Conservation (phyloP, 2,113 vertebrate genomes). For the Hassar affinis region DNA sequence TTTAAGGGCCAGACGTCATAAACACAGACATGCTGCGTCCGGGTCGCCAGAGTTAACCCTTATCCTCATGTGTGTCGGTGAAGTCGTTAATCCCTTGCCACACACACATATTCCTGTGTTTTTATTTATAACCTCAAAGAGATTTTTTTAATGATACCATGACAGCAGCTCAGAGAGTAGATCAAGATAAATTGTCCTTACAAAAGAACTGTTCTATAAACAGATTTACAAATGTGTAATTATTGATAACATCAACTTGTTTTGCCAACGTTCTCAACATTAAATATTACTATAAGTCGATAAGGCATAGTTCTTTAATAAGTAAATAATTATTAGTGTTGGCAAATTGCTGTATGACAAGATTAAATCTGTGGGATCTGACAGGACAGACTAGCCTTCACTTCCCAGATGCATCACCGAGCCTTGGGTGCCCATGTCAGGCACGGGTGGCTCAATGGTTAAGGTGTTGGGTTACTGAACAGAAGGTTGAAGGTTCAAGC, state of each 20-base stretch:
- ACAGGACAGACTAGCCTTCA: too few species aligned
- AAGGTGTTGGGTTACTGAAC: too few species aligned
- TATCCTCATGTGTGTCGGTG: slow-evolving; percentile 30
- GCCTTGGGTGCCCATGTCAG: too few species aligned
- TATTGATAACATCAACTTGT: not conserved
- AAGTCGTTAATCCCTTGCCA: slow-evolving; percentile 32
- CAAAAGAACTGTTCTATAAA: not conserved
- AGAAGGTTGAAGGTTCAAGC: too few species aligned
- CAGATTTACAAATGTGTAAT: not conserved
- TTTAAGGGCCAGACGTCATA: slow-evolving; percentile 45
- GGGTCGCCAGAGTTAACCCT: slow-evolving; percentile 39
- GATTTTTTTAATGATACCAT: not conserved
- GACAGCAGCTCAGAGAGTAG: not conserved
- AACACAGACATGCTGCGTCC: slow-evolving; percentile 38
- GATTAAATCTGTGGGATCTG: too few species aligned
- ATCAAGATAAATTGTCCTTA: not conserved
- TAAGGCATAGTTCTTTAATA: too few species aligned
- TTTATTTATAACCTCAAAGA: slow-evolving; percentile 1
- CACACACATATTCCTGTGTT: not conserved
- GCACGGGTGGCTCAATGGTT: too few species aligned
- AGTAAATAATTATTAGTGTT: too few species aligned
- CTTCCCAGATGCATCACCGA: too few species aligned
- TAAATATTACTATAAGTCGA: too few species aligned
- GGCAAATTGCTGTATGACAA: not conserved
- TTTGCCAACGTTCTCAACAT: too few species aligned